phyloP scores from a whole-genome alignment of 2,113 vertebrate genomes.

The Bos javanicus region DNA sequence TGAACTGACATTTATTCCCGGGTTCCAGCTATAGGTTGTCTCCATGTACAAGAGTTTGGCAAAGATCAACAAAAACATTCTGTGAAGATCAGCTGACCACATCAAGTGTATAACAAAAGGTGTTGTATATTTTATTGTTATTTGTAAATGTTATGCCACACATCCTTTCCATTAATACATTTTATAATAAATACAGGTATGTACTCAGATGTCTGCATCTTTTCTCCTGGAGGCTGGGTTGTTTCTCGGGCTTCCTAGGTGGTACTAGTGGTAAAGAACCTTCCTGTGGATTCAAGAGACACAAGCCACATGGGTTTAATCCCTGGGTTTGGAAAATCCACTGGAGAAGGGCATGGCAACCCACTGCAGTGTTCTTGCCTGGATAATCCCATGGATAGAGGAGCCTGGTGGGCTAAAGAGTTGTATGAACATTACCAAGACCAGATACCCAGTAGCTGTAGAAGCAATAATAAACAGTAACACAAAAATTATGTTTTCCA shows the following conservation, averaged over 20 bases:
- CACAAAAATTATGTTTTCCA: no score
- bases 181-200: neutral
- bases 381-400: neutral
- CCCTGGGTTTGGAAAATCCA: neutral
- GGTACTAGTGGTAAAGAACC: neutral
- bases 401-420: neutral
- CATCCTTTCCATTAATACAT: accelerated
- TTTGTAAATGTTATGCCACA: neutral
- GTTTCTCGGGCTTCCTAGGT: neutral
- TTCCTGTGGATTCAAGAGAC: neutral
- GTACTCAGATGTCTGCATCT: accelerated
- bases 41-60: neutral
- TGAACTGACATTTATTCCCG: accelerated
- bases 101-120: accelerated
- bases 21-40: neutral
- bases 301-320: neutral
- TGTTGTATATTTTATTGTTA: accelerated
- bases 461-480: no score
- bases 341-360: neutral
- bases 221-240: neutral
- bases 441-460: no score
- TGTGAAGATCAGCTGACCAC: accelerated
- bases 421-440: no score
- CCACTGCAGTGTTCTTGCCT: neutral
- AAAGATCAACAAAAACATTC: neutral